Percentiles rank a stretch among this genome's conserved stretches.
phyloP scores from a whole-genome alignment of 23 tunicate species.

The Trididemnum nubilum region DNA sequence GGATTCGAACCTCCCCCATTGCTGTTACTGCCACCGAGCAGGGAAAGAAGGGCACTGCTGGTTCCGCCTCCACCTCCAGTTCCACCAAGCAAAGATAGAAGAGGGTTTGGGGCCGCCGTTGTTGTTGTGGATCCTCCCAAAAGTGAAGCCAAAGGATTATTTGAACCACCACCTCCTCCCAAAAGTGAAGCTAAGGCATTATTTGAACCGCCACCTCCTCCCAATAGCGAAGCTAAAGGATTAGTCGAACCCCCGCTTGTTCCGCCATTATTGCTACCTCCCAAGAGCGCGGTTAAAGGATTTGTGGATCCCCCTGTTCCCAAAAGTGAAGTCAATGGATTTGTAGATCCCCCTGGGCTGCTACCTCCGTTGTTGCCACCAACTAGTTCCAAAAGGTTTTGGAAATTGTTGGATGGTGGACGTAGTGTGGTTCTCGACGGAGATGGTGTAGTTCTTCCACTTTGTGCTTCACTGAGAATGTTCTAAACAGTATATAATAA shows the following conservation, averaged over 20 bases:
- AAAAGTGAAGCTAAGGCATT: not conserved
- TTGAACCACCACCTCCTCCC: slow-evolving; percentile 16
- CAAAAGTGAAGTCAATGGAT: not conserved
- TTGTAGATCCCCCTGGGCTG: not conserved
- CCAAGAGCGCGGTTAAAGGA: too few species aligned
- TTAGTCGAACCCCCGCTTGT: too few species aligned
- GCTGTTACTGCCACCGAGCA: slow-evolving; percentile 7
- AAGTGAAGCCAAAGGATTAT: not conserved
- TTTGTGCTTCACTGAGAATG: too few species aligned
- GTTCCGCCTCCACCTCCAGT: slow-evolving; percentile 20
- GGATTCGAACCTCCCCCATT: too few species aligned
- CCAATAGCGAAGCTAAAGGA: not conserved
- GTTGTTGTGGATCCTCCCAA: slow-evolving; percentile 24
- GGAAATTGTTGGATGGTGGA: slow-evolving; percentile 2
- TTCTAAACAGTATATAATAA: too few species aligned
- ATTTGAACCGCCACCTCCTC: not conserved
- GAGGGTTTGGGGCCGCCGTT: not conserved
- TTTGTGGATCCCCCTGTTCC: too few species aligned
- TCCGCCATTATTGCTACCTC: not conserved
- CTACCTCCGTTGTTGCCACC: slow-evolving; percentile 3
- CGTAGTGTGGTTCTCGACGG: not conserved
- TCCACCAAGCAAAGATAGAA: slow-evolving; percentile 14
- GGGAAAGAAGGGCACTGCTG: not conserved
- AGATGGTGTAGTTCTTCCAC: too few species aligned
- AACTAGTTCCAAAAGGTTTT: slow-evolving; percentile 16